A percentile compares a stretch with the other conserved stretches of the same genome.
These are phyloP conservation scores for Synergus itoensis DNA, from an alignment of 2,888 invertebrate genomes.

Conservation along the genomic window DNA sequence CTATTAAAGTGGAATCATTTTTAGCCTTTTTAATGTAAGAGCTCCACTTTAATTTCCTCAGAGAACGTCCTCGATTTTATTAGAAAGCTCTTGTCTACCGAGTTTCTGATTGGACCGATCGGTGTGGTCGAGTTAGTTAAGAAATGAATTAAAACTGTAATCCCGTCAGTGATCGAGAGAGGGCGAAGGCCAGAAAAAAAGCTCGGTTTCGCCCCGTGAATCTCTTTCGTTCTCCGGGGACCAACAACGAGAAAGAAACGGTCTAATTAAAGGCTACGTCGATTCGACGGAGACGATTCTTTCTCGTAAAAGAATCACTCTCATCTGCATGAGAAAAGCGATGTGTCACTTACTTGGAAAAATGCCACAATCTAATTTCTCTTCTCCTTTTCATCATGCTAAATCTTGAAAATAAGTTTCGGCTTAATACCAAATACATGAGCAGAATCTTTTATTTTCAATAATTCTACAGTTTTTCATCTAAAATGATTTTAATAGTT, in stretches of 20 bases:
- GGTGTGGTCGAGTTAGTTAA: conserved; percentile 67
- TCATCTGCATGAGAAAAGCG: conserved; percentile 46
- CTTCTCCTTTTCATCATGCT: not conserved
- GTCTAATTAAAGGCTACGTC: conserved; percentile 76
- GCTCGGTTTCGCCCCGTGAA: conserved; percentile 72
- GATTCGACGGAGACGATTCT: conserved; percentile 55
- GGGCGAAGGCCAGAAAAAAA: conserved; percentile 53
- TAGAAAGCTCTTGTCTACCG: conserved; percentile 46
- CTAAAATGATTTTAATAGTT: not conserved
- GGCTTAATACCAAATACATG: not conserved
- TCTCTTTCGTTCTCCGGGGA: conserved; percentile 71
- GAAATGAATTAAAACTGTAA: conserved; percentile 71
- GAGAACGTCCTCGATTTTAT: conserved; percentile 32
- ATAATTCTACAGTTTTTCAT: not conserved
- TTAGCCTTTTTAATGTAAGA: not conserved
- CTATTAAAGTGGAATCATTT: not conserved
- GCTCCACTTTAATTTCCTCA: conserved; percentile 43
- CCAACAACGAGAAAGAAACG: conserved; percentile 70
- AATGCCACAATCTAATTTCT: not conserved
- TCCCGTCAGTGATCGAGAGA: conserved; percentile 72
- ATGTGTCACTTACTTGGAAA: conserved; percentile 45
- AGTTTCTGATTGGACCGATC: conserved; percentile 59
- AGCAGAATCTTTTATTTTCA: not conserved
- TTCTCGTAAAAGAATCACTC: conserved; percentile 59
- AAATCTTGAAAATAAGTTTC: not conserved